A percentile compares a stretch with the other conserved stretches of the same genome.
Evolutionary conservation across 2,113 vertebrate species (phyloP).

Genomic region (Ochotona princeps): DNA sequence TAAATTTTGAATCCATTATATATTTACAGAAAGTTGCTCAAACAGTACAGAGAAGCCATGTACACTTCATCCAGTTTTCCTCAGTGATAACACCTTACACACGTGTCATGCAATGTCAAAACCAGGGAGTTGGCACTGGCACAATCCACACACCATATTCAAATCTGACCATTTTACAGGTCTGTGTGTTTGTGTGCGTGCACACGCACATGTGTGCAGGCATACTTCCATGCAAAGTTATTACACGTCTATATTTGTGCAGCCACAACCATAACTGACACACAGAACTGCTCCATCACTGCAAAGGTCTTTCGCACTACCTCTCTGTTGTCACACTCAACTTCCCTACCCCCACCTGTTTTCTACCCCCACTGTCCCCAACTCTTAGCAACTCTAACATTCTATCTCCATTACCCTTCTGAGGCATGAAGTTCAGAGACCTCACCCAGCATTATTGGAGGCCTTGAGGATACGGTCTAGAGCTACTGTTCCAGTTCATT

Average conservation of each 20-base stretch:
- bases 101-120: background rate
- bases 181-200: too few relatives aligned
- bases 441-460: background rate
- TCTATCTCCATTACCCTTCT: background rate
- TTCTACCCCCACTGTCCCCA: background rate
- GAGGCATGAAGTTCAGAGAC: background rate
- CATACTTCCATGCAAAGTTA: background rate
- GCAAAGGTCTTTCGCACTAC: background rate
- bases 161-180: background rate
- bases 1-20: slow-evolving; percentile 33
- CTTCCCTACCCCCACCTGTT: background rate
- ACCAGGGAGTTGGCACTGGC: background rate
- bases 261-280: background rate
- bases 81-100: background rate
- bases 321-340: background rate
- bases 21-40: slow-evolving; percentile 10
- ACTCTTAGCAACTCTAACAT: background rate
- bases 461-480: background rate
- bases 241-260: background rate
- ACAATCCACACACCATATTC: background rate
- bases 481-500: background rate
- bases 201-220: background rate
- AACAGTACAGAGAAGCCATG: background rate
- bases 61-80: background rate
- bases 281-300: background rate